phyloP scores from a whole-genome alignment of 2,797 vertebrate genomes.

The Notolepis coatsorum region DNA sequence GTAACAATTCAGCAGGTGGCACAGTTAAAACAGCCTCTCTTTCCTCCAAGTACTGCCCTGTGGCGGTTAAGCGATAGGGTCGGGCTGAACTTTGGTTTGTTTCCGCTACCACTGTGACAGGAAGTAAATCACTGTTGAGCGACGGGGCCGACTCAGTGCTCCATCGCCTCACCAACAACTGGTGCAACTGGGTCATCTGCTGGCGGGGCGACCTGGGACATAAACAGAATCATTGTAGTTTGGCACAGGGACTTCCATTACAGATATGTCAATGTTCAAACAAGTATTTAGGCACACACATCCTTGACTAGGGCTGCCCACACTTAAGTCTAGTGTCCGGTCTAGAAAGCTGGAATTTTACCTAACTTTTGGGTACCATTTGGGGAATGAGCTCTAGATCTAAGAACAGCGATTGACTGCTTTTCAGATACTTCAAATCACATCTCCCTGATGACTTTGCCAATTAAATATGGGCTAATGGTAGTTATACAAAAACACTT shows the following conservation, averaged over 20 bases:
- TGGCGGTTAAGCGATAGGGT: conserved; percentile 27
- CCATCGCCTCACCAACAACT: conserved; percentile 94
- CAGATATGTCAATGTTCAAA: too few relatives aligned
- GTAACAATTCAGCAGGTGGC: conserved; percentile 59
- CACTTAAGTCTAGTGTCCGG: too few relatives aligned
- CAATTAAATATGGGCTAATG: too few relatives aligned
- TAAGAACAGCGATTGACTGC: too few relatives aligned
- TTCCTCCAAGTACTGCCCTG: conserved; percentile 20
- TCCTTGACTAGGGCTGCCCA: too few relatives aligned
- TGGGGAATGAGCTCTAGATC: too few relatives aligned
- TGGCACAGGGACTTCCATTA: background rate
- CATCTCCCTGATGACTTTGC: too few relatives aligned
- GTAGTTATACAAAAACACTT: too few relatives aligned
- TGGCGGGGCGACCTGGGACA: conserved; percentile 81
- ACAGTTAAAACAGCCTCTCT: conserved; percentile 40
- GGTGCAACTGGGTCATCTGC: conserved; percentile 84
- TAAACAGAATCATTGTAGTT: conserved; percentile 3
- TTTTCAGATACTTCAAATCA: too few relatives aligned
- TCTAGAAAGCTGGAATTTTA: too few relatives aligned
- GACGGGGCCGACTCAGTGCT: conserved; percentile 81
- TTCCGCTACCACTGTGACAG: conserved; percentile 7
- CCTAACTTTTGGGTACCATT: too few relatives aligned
- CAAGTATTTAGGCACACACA: too few relatives aligned
- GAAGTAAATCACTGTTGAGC: conserved; percentile 2
- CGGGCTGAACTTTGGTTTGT: conserved; percentile 29